A percentile compares a stretch with the other conserved stretches of the same genome.
These are phyloP conservation scores for Drosophila flavopinicola DNA, from an alignment of 2,888 invertebrate species.

Conservation along the genomic window DNA sequence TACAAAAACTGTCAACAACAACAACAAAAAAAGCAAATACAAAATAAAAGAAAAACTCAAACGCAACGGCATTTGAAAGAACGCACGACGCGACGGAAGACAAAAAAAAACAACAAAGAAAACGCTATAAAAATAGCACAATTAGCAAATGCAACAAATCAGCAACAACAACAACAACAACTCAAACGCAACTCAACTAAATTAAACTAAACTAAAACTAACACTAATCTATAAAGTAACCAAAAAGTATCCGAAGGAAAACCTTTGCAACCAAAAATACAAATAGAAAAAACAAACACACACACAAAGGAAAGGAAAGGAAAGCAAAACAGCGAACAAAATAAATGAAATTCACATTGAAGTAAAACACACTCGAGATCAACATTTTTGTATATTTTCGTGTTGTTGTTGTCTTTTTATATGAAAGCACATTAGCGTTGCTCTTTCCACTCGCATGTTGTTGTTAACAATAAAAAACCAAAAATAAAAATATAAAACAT, in stretches of 20 bases:
- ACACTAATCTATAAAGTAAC: slow-evolving; percentile 32
- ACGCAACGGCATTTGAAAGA: slow-evolving; percentile 63
- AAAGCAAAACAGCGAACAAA: slow-evolving; percentile 1
- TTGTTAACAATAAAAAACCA: slow-evolving; percentile 51
- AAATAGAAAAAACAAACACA: slow-evolving; percentile 11
- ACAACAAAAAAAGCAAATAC: slow-evolving; percentile 24
- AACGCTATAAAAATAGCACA: slow-evolving; percentile 67
- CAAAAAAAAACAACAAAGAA: slow-evolving; percentile 5
- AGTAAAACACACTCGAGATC: slow-evolving; percentile 10
- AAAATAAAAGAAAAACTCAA: slow-evolving; percentile 25
- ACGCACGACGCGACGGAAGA: slow-evolving; percentile 31
- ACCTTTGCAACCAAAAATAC: slow-evolving; percentile 32
- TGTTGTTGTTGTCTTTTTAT: slow-evolving; percentile 38
- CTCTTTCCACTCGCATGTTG: slow-evolving; percentile 60
- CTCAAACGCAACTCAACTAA: slow-evolving; percentile 17
- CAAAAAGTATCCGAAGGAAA: slow-evolving; percentile 39
- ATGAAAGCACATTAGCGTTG: slow-evolving; percentile 38
- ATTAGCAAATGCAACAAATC: slow-evolving; percentile 67
- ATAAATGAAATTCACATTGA: slow-evolving; percentile 2
- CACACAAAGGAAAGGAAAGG: no score
- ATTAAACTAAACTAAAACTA: slow-evolving; percentile 29
- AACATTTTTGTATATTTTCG: slow-evolving; percentile 37
- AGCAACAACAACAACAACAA: slow-evolving; percentile 33
- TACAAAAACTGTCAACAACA: slow-evolving; percentile 63
- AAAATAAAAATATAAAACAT: slow-evolving; percentile 20